Conservation (phyloP, 2,113 vertebrate species). For the Heterotis niloticus region DNA sequence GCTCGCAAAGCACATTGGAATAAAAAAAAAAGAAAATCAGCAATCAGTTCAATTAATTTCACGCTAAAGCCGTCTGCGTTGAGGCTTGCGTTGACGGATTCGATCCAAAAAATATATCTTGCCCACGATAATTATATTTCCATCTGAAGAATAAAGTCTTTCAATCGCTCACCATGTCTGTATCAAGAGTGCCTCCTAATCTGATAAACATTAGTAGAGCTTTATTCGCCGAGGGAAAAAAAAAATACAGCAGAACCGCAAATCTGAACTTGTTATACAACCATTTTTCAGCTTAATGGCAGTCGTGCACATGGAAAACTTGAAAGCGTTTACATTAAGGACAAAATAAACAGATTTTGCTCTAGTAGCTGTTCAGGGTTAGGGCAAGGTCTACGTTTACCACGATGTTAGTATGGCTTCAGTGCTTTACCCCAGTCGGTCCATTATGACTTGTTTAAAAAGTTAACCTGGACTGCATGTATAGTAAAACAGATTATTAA, state of each 20-base stretch:
- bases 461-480: too few relatives aligned
- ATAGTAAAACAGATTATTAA: too few relatives aligned
- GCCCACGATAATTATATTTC: conserved; percentile 15
- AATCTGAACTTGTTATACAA: neutral
- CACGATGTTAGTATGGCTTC: too few relatives aligned
- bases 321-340: too few relatives aligned
- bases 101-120: conserved; percentile 3
- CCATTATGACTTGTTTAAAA: too few relatives aligned
- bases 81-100: neutral
- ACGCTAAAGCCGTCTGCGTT: neutral
- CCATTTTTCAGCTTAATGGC: too few relatives aligned
- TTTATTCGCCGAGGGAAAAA: neutral
- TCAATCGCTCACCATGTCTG: neutral
- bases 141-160: neutral
- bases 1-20: neutral
- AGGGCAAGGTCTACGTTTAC: too few relatives aligned
- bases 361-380: neutral
- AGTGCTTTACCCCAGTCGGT: too few relatives aligned
- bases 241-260: neutral
- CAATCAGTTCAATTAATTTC: conserved; percentile 15
- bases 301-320: too few relatives aligned
- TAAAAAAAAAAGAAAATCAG: neutral
- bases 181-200: neutral
- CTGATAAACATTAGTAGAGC: neutral
- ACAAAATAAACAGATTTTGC: neutral